Conservation (phyloP, 2,888 invertebrate genomes). For the Macrosiphum euphorbiae region DNA sequence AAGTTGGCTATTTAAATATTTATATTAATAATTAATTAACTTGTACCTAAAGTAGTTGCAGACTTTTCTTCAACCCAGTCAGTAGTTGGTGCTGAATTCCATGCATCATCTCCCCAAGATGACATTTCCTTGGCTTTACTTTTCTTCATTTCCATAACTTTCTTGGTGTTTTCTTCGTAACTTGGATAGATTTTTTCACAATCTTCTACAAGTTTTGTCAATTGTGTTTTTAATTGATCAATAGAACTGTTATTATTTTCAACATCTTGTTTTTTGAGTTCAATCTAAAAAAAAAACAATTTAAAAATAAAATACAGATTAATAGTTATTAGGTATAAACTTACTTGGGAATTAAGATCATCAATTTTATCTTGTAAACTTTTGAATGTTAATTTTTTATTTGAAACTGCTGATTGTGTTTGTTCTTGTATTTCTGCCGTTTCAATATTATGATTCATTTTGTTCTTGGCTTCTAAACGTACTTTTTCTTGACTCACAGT, state of each 20-base stretch:
- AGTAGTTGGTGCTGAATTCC: slow-evolving; percentile 74
- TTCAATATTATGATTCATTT: slow-evolving; percentile 71
- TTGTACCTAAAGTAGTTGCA: neutral
- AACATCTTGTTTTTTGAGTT: slow-evolving; percentile 77
- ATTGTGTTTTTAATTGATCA: slow-evolving; percentile 79
- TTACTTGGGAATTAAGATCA: slow-evolving; percentile 78
- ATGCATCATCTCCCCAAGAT: slow-evolving; percentile 77
- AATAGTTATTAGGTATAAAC: slow-evolving; percentile 23
- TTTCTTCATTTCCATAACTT: slow-evolving; percentile 74
- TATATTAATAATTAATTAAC: neutral
- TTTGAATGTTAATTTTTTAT: slow-evolving; percentile 81
- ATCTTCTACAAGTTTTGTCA: slow-evolving; percentile 78
- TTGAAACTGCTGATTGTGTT: slow-evolving; percentile 76
- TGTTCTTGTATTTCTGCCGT: slow-evolving; percentile 73
- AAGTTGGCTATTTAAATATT: neutral
- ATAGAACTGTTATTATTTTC: slow-evolving; percentile 85
- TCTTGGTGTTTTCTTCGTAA: slow-evolving; percentile 78
- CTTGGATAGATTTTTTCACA: slow-evolving; percentile 78
- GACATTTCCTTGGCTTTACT: slow-evolving; percentile 72
- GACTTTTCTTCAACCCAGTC: slow-evolving; percentile 68
- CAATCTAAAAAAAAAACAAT: slow-evolving; percentile 44
- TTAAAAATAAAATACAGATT: neutral
- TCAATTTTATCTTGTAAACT: slow-evolving; percentile 80
- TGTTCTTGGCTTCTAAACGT: slow-evolving; percentile 82
- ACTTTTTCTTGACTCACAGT: slow-evolving; percentile 87